These are phyloP conservation scores for Venusia cambrica DNA, from an alignment of 2,888 invertebrate species.

Conservation along the genomic window DNA sequence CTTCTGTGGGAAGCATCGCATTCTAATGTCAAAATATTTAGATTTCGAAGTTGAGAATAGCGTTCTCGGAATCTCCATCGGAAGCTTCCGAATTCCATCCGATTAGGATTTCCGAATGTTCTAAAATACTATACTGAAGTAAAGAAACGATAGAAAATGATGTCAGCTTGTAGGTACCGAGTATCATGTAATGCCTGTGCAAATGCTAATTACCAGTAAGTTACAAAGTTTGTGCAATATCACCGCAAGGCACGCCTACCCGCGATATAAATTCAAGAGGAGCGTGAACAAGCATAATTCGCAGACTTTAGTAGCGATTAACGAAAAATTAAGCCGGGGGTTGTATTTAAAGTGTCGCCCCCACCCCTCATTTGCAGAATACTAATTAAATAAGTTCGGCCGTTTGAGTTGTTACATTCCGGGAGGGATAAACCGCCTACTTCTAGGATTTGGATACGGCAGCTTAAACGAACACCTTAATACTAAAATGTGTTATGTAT, in stretches of 20 bases:
- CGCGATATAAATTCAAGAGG: conserved; percentile 19
- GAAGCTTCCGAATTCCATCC: no score
- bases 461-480: no score
- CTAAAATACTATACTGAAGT: no score
- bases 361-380: conserved; percentile 35
- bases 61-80: no score
- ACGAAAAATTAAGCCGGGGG: conserved; percentile 33
- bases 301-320: conserved; percentile 34
- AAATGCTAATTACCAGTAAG: conserved; percentile 1
- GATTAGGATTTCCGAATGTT: no score
- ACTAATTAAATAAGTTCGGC: conserved; percentile 38
- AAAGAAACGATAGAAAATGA: no score
- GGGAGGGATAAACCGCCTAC: conserved; percentile 12
- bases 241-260: neutral
- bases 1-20: no score
- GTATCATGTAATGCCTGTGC: neutral
- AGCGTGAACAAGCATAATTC: conserved; percentile 33
- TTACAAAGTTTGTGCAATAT: conserved; percentile 11
- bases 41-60: no score
- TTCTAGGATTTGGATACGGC: conserved; percentile 14
- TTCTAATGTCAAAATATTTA: no score
- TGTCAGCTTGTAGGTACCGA: no score
- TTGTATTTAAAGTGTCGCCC: conserved; percentile 36
- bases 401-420: conserved; percentile 30
- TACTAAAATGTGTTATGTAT: no score